Evolutionary conservation across 2,888 invertebrate genomes (phyloP), one percentile per base, ranked within the genome.

Genomic region (Lobophora halterata): DNA sequence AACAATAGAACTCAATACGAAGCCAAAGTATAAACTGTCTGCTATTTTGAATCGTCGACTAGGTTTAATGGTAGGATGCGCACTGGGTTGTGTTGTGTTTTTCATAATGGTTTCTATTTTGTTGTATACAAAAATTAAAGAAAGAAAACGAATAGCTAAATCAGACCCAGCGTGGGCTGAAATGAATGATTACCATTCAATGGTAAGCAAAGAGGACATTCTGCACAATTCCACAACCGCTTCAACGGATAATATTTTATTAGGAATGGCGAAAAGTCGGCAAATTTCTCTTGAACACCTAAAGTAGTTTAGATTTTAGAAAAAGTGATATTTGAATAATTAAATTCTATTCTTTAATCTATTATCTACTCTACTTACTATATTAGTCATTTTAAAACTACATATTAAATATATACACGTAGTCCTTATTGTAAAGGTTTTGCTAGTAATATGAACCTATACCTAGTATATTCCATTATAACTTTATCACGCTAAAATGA

Each of bases 201-300:
- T 85, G 64, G 78, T 79, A 30, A 87, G 87, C 55, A 87, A 85
- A 59, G 87, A 87, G 38, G 85, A 87, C 48, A 71, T 86, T 52
- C 58, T 85, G 55, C 79, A 83, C 55, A 69, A 75, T 58, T 83
- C 83, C 12, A 86, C 69, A 6, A 78, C 82, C 21, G 83, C 83
- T 52, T 87, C 87, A 26, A 86, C 87, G 13, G 87, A 87, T 69
- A 87, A 87, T 55, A 87, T 87, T 65, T 72, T 87, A 55, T 64
- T 86, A 64, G 86, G 87, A 58, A 82, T 81, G 76, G 57, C 74
- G 53, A 86, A 83, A 64, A 79, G 62, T 67, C 71, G 75, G 49
- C 78, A 71, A 61, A 55, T 56, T 47, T 79, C 74, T 31, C 53
- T 77, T 65, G 74, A 76, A 47, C 71, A 67, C 59, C 66, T 73